Base-by-base conservation (phyloP, 2,113 vertebrate genomes). In the Motacilla alba region DNA sequence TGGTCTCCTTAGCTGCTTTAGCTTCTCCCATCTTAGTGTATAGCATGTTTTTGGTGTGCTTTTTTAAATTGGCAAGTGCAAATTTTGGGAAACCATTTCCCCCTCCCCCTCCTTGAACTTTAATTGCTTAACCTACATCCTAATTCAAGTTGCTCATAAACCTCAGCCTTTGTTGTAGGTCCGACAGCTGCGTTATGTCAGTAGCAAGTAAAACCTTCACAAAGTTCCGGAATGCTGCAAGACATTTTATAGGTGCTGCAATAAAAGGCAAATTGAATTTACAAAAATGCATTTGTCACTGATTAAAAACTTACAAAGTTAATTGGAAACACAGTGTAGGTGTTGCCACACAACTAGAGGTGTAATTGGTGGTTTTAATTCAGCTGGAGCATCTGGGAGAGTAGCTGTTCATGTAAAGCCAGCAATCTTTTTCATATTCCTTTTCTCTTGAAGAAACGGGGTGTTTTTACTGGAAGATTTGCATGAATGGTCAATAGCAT, bases 81-180 rank as follows among this genome's bases (percentile, higher is more conserved):
- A 94, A 95, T 96, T 72, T 67, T 52, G 87, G 87, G 96, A 95
- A 96, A 92, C 90, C 89, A 87, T 97, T 97, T 97, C 92, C 90
- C 92, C 66, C 90, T 69, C 93, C 94, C 97, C 98, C 98, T 98
- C 98, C 98, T 98, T 98, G 98, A 98, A 97, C 97, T 98, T 99
- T 99, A 99, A 99, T 99, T 98, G 98, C 98, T 98, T 98, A 98
- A 99, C 99, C 98, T 99, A 98, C 98, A 98, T 98, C 99, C 98
- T 98, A 99, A 99, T 99, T 99, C 98, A 99, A 98, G 98, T 98
- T 98, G 98, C 98, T 98, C 98, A 98, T 99, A 99, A 99, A 99
- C 96, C 97, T 97, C 94, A 98, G 98, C 97, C 98, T 99, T 98
- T 99, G 99, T 98, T 99, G 99, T 98, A 99, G 99, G 99, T 99